phyloP scores from a whole-genome alignment of 2,113 vertebrate genomes.

The Gobio gobio region DNA sequence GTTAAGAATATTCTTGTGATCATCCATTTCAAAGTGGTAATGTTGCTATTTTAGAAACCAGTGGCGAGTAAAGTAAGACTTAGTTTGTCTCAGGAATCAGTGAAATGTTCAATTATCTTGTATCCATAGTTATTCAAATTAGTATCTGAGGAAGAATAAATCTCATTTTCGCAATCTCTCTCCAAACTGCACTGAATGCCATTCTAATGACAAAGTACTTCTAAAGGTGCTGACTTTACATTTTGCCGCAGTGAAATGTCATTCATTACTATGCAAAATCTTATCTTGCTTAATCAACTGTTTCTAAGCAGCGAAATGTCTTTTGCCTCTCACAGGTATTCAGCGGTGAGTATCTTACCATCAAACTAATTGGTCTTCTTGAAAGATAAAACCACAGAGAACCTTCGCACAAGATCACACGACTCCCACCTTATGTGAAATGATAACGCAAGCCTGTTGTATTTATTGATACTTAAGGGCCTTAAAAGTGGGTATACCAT shows the following conservation, averaged over 20 bases:
- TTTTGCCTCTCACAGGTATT: slow-evolving; percentile 11
- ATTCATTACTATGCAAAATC: neutral
- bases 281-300: slow-evolving; percentile 14
- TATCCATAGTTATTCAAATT: neutral
- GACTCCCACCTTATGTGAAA: neutral
- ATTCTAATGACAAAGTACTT: slow-evolving; percentile 31
- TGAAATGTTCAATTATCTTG: neutral
- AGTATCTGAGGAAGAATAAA: neutral
- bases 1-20: neutral
- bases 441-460: neutral
- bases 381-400: slow-evolving; percentile 21
- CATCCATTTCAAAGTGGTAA: neutral
- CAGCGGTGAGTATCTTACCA: neutral
- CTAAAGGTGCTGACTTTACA: slow-evolving; percentile 20
- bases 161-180: neutral
- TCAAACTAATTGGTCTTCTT: slow-evolving; percentile 3
- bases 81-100: neutral
- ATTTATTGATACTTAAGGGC: slow-evolving; percentile 5
- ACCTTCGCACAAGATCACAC: neutral
- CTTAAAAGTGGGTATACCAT: neutral
- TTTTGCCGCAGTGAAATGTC: neutral
- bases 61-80: neutral
- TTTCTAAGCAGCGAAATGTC: slow-evolving; percentile 4
- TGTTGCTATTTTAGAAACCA: slow-evolving; percentile 1
- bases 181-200: neutral